Conservation (phyloP, 2,888 invertebrate species). For the Parochlus steinenii region DNA sequence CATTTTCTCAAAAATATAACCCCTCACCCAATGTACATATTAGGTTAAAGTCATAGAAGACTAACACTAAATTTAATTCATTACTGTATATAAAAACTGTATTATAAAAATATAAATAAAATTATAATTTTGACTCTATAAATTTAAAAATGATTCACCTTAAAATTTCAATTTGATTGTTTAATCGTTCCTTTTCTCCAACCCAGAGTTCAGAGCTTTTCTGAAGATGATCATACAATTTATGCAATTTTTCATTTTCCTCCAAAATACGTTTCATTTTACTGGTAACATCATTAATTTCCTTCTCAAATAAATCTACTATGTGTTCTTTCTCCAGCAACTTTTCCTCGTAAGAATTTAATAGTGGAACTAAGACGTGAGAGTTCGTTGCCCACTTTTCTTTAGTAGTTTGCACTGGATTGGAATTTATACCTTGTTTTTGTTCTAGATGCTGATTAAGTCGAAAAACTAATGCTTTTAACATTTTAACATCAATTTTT, state of each 20-base stretch:
- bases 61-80: too few relatives aligned
- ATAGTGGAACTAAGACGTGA: constrained; percentile 40
- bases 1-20: too few relatives aligned
- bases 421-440: constrained; percentile 42
- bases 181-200: constrained; percentile 27
- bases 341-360: constrained; percentile 66
- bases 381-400: constrained; percentile 18
- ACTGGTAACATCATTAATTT: constrained; percentile 53
- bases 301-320: constrained; percentile 49
- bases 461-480: constrained; percentile 63
- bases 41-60: too few relatives aligned
- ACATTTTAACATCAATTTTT: constrained; percentile 48
- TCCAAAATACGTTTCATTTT: constrained; percentile 49
- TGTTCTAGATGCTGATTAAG: constrained; percentile 60
- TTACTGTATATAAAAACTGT: too few relatives aligned
- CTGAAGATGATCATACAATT: constrained; percentile 34
- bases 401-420: constrained; percentile 9
- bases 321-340: constrained; percentile 57
- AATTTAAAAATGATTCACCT: constrained; percentile 2
- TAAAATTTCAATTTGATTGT: constrained; percentile 26
- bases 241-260: constrained; percentile 49
- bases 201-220: constrained; percentile 29
- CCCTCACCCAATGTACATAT: too few relatives aligned
- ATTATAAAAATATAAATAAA: too few relatives aligned
- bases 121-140: neutral